These are phyloP conservation scores for Bombylius discolor DNA, from an alignment of 2,888 invertebrate genomes.

Conservation along the genomic window DNA sequence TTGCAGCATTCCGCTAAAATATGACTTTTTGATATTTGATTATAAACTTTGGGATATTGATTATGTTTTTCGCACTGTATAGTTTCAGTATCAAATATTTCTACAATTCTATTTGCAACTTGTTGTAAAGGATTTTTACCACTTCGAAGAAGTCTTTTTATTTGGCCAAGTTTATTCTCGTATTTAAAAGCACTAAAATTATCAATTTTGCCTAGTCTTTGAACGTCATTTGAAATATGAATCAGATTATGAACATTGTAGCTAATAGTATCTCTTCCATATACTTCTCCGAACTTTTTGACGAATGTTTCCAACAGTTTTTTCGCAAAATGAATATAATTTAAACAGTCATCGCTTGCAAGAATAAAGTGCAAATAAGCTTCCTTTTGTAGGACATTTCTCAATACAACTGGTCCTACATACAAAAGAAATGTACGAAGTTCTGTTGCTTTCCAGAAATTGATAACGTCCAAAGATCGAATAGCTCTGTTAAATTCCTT, in stretches of 20 bases:
- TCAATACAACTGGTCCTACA: constrained; percentile 2
- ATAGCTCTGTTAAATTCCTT: background rate
- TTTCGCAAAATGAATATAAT: background rate
- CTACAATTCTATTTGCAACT: background rate
- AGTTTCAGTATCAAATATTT: background rate
- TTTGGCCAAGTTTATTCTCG: background rate
- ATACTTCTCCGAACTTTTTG: background rate
- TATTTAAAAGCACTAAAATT: background rate
- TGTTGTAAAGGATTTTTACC: background rate
- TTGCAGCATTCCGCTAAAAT: background rate
- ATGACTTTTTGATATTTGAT: background rate
- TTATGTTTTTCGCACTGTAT: background rate
- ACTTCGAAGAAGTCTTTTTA: background rate
- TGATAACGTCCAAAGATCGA: background rate
- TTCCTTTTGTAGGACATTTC: background rate
- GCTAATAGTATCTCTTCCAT: background rate
- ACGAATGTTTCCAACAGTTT: background rate
- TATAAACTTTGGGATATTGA: background rate
- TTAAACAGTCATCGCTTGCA: background rate
- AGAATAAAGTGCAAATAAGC: background rate
- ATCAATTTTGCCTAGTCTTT: constrained; percentile 18
- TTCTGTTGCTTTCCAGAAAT: constrained; percentile 4
- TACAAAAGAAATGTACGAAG: constrained; percentile 3
- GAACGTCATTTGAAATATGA: constrained; percentile 19
- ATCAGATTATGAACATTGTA: background rate